Base-by-base conservation (phyloP, 2,888 invertebrate species). In the Tenthredo amoena region DNA sequence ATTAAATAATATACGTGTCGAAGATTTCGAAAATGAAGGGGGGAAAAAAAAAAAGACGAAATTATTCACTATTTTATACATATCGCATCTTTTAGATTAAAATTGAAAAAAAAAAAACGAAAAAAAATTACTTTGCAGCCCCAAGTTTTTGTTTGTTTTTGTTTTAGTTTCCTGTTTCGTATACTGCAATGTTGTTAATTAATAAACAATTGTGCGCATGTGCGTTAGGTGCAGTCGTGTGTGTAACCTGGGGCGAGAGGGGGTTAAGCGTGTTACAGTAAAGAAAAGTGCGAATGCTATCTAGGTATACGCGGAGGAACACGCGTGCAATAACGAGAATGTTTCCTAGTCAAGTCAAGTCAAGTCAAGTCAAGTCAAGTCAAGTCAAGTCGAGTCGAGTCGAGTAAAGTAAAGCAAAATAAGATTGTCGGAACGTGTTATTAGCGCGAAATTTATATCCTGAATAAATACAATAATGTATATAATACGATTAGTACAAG, bases 21-120 rank as follows among this genome's bases (percentile, higher is more conserved):
- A 50, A 18, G 18, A n/a, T 50, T 50, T 50, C 50, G 50, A 55
- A 84, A 71, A 84, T 72, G 43, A 86, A 83, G 43, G 18, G 58
- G 82, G 79, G 40, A 72, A 72, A 31, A 76, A 47, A 83, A n/a
- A n/a, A n/a, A n/a, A n/a, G n/a, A n/a, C n/a, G 55, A 31, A 43
- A 87, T 86, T 72, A 86, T 87, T 87, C 84, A 87, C 84, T 82
- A 47, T 84, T 83, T 85, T 87, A 85, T 87, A 87, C 87, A 84
- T 86, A 87, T 86, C 83, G 77, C 76, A 88, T 89, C 88, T 65
- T 58, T 58, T 2, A 2, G n/a, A 62, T 31, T 47, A 15, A 10
- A 47, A 4, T 9, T 6, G 9, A 31, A 37, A 34, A 37, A 37
- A 18, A 9, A 15, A 15, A 12, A 12, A 65, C n/a, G n/a, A n/a